A percentile compares a stretch with the other conserved stretches of the same genome.
These are phyloP conservation scores for Campylomormyrus numenius DNA, from an alignment of 2,113 vertebrate genomes.

Conservation along the genomic window DNA sequence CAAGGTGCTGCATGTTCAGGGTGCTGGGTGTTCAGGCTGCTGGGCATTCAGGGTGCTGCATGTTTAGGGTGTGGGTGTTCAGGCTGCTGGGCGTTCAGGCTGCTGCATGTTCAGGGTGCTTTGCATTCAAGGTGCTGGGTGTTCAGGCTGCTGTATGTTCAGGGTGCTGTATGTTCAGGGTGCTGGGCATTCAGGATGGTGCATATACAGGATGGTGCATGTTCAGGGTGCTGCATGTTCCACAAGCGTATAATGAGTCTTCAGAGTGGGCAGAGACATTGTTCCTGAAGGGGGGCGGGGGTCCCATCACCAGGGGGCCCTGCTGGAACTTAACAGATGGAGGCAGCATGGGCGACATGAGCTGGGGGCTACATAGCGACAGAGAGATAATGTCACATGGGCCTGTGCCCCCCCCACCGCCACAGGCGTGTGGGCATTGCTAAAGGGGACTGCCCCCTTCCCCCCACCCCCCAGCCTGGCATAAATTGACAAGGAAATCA, in stretches of 20 bases:
- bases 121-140: too few species aligned
- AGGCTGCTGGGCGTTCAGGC: too few species aligned
- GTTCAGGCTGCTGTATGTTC: too few species aligned
- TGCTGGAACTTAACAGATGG: not conserved
- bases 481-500: conserved; percentile 76
- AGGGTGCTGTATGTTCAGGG: too few species aligned
- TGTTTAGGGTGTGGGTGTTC: too few species aligned
- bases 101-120: too few species aligned
- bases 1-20: too few species aligned
- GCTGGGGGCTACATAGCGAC: not conserved
- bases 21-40: too few species aligned
- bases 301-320: not conserved
- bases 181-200: too few species aligned
- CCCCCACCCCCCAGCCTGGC: conserved; percentile 63
- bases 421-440: conserved; percentile 55
- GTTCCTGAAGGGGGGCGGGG: not conserved
- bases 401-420: conserved; percentile 36
- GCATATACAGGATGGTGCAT: too few species aligned
- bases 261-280: not conserved
- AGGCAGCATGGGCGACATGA: not conserved
- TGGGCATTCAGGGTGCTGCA: too few species aligned
- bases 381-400: not conserved
- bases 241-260: not conserved
- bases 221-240: not conserved
- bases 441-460: conserved; percentile 60